Conservation (phyloP, 2,113 vertebrate genomes). For the Neolamprologus brichardi region DNA sequence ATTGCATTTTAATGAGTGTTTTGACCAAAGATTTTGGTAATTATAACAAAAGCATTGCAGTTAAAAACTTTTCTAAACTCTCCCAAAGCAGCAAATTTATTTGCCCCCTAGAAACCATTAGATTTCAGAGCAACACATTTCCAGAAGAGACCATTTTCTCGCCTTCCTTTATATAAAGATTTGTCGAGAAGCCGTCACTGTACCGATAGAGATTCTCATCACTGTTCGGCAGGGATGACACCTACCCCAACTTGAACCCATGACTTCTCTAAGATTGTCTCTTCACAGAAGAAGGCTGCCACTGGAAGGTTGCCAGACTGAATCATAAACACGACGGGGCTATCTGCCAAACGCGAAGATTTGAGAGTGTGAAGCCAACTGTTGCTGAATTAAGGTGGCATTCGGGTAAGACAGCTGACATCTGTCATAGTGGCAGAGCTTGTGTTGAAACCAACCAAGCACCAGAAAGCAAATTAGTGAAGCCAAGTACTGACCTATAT, state of each 20-base stretch:
- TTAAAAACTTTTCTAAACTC: neutral
- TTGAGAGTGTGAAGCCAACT: constrained; percentile 17
- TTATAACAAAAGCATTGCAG: neutral
- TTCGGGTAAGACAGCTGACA: neutral
- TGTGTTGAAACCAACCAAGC: neutral
- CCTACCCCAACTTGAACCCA: neutral
- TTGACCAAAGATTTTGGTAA: neutral
- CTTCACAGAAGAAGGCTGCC: neutral
- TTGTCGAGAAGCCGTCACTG: neutral
- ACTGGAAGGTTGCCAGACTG: neutral
- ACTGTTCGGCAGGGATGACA: neutral
- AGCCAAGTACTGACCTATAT: neutral
- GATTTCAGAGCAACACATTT: neutral
- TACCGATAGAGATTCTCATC: accelerated
- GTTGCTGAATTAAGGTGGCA: neutral
- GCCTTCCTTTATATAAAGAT: neutral
- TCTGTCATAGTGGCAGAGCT: neutral
- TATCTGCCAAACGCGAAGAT: neutral
- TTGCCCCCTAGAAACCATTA: neutral
- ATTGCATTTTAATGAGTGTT: neutral
- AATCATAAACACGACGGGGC: neutral
- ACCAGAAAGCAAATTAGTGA: neutral
- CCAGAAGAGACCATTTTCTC: neutral
- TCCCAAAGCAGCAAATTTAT: neutral
- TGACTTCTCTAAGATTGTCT: neutral